phyloP scores from a whole-genome alignment of 2,797 vertebrate genomes.

The Anniella stebbinsi region DNA sequence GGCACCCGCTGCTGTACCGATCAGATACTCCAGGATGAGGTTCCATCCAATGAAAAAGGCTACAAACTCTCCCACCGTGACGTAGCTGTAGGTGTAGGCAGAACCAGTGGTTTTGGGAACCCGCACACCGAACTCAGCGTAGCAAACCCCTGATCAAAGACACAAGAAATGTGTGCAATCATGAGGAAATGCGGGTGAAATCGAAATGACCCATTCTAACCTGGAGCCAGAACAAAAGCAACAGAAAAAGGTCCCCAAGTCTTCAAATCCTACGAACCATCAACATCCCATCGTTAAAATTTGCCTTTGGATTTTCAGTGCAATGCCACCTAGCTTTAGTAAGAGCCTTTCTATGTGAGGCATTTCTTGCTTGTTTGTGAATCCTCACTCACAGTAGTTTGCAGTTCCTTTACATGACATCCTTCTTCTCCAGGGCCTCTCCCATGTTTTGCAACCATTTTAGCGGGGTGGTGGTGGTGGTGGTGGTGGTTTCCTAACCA shows the following conservation, averaged over 20 bases:
- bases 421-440: no score
- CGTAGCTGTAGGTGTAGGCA: conserved; percentile 98
- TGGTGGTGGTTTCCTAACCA: no score
- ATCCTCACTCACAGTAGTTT: no score
- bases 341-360: neutral
- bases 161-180: accelerated
- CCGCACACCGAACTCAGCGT: conserved; percentile 95
- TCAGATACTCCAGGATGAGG: conserved; percentile 96
- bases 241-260: neutral
- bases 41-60: conserved; percentile 99
- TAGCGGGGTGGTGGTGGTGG: no score
- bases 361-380: neutral
- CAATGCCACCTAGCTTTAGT: neutral
- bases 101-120: conserved; percentile 97
- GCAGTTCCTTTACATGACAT: no score
- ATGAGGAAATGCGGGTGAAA: accelerated
- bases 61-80: conserved; percentile 95
- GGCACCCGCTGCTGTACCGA: conserved; percentile 93
- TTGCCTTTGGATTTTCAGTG: neutral
- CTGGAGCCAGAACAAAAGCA: neutral
- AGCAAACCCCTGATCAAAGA: conserved; percentile 90
- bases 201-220: neutral
- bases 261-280: neutral
- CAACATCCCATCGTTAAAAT: neutral
- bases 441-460: no score